Percentiles rank a stretch among this genome's conserved stretches.
Conservation (phyloP, 2,888 invertebrate species). For the Tenthredo amoena region DNA sequence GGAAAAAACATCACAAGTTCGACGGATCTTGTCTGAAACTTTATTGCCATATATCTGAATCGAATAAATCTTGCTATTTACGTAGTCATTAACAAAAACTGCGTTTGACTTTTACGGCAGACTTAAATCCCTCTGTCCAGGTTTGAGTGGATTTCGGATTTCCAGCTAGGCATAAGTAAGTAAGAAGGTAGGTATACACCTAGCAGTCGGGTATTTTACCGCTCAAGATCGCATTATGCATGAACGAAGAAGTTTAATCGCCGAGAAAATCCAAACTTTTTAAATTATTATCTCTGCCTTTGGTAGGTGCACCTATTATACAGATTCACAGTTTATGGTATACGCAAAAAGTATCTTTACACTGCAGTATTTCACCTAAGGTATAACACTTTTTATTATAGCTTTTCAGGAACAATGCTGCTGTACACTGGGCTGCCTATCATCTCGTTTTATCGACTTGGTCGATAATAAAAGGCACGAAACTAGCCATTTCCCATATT, state of each 20-base stretch:
- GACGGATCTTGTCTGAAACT: neutral
- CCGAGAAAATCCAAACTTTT: constrained; percentile 38
- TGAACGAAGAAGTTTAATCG: constrained; percentile 44
- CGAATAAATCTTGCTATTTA: neutral
- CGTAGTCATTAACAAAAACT: neutral
- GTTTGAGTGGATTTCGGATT: neutral
- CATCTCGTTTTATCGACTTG: constrained; percentile 2
- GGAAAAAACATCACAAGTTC: neutral
- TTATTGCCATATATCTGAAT: neutral
- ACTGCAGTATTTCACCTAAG: neutral
- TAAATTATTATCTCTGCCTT: constrained; percentile 32
- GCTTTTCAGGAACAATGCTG: neutral
- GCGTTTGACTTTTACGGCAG: neutral
- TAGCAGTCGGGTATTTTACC: neutral
- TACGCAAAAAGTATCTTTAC: neutral
- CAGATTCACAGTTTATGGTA: constrained; percentile 5
- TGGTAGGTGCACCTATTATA: neutral
- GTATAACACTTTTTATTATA: neutral
- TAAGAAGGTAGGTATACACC: neutral
- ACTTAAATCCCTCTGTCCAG: neutral
- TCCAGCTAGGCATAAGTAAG: neutral
- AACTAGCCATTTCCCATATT: neutral
- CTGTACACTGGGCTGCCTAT: neutral
- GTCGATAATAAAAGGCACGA: neutral
- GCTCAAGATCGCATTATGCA: constrained; percentile 34